Evolutionary conservation across 2,113 vertebrate species (phyloP).

Genomic region (Pedetes capensis): DNA sequence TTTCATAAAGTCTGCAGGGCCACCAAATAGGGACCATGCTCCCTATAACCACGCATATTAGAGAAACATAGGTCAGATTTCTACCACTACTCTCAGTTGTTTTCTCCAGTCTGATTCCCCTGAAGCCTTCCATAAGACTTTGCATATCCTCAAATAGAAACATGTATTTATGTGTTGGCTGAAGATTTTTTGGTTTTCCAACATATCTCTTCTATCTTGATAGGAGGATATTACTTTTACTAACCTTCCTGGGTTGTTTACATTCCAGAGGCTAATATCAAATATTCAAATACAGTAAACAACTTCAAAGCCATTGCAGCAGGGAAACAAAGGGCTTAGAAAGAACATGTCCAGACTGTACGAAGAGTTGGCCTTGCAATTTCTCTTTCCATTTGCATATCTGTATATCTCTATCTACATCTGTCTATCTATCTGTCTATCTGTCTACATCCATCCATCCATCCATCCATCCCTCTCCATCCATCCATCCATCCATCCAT

Average conservation of each 20-base stretch:
- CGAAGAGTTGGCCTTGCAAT: neutral
- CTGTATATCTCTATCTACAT: too few species aligned
- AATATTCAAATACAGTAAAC: neutral
- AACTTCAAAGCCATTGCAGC: neutral
- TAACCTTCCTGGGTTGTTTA: neutral
- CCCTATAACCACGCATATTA: neutral
- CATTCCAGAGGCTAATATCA: neutral
- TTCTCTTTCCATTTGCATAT: neutral
- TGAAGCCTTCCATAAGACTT: neutral
- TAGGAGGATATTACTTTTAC: neutral
- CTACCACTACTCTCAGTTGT: neutral
- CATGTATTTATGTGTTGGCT: neutral
- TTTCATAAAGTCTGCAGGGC: neutral
- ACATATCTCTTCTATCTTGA: neutral
- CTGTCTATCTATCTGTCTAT: too few species aligned
- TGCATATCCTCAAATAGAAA: neutral
- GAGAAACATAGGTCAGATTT: too few species aligned
- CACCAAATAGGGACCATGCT: fast-evolving
- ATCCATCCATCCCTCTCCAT: too few species aligned
- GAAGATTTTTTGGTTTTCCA: neutral
- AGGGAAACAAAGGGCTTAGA: neutral
- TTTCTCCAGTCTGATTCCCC: neutral
- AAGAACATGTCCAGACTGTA: fast-evolving
- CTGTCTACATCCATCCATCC: too few species aligned
- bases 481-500: too few species aligned